Conservation (phyloP, 2,888 invertebrate genomes). For the Pristionchus fissidentatus region DNA sequence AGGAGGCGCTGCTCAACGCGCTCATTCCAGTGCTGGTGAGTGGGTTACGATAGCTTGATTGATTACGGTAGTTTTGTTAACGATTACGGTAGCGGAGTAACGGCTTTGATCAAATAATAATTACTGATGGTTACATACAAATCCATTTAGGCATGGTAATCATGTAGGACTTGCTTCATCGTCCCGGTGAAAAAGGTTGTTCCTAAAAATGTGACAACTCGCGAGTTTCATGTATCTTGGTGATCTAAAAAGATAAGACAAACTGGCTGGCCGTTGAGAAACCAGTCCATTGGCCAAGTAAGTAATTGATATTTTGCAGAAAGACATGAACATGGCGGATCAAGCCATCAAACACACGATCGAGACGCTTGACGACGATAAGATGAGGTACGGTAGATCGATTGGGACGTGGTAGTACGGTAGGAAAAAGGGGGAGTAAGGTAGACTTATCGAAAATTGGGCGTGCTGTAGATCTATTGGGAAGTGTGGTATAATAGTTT, state of each 20-base stretch:
- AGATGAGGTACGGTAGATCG: constrained; percentile 29
- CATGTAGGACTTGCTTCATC: too few species aligned
- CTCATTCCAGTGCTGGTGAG: constrained; percentile 33
- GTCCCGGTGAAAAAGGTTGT: too few species aligned
- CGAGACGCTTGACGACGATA: neutral
- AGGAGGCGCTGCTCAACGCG: constrained; percentile 13
- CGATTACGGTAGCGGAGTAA: neutral
- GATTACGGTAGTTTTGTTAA: neutral
- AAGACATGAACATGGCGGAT: constrained; percentile 6
- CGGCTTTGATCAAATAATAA: too few species aligned
- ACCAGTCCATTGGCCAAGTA: too few species aligned
- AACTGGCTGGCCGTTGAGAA: too few species aligned
- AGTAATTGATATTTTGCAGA: constrained; percentile 18
- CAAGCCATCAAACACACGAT: neutral
- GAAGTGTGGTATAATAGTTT: too few species aligned
- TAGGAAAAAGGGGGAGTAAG: neutral
- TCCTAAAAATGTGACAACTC: too few species aligned
- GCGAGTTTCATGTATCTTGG: too few species aligned
- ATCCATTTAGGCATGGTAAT: too few species aligned
- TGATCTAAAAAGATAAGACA: too few species aligned
- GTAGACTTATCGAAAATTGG: neutral
- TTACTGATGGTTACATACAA: too few species aligned
- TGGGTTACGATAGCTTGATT: neutral
- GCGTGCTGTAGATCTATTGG: too few species aligned
- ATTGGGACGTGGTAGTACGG: neutral